Percentiles rank a stretch among this genome's conserved stretches.
Conservation (phyloP, 2,797 vertebrate genomes). For the Xyrichtys novacula region DNA sequence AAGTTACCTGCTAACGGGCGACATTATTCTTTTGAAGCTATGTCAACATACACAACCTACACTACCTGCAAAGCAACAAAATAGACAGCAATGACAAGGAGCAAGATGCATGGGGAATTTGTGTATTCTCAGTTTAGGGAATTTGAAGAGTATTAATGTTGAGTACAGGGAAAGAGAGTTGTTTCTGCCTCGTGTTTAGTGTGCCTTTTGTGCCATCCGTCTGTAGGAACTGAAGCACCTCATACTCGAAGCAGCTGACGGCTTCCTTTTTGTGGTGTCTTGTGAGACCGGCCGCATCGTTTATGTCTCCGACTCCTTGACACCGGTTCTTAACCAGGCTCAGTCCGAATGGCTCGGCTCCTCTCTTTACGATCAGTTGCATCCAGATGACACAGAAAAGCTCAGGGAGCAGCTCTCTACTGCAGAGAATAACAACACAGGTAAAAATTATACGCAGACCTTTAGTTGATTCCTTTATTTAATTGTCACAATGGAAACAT, state of each 20-base stretch:
- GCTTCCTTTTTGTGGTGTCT: conserved; percentile 96
- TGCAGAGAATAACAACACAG: conserved; percentile 90
- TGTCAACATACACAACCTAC: background rate
- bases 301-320: conserved; percentile 94
- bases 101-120: background rate
- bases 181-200: background rate
- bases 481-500: too few species aligned
- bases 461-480: too few species aligned
- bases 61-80: background rate
- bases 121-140: background rate
- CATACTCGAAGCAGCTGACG: conserved; percentile 95
- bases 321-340: conserved; percentile 93
- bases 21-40: background rate
- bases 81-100: background rate
- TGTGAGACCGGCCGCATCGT: conserved; percentile 94
- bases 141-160: background rate
- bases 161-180: background rate
- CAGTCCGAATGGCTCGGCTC: conserved; percentile 95
- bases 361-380: conserved; percentile 94
- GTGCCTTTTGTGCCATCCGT: conserved; percentile 13
- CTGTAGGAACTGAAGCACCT: conserved; percentile 94
- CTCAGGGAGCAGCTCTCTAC: conserved; percentile 96
- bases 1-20: background rate
- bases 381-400: conserved; percentile 96
- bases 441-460: conserved; percentile 68